These are phyloP conservation scores for Erythrocercus mccallii DNA, from an alignment of 2,113 vertebrate genomes.

Conservation along the genomic window DNA sequence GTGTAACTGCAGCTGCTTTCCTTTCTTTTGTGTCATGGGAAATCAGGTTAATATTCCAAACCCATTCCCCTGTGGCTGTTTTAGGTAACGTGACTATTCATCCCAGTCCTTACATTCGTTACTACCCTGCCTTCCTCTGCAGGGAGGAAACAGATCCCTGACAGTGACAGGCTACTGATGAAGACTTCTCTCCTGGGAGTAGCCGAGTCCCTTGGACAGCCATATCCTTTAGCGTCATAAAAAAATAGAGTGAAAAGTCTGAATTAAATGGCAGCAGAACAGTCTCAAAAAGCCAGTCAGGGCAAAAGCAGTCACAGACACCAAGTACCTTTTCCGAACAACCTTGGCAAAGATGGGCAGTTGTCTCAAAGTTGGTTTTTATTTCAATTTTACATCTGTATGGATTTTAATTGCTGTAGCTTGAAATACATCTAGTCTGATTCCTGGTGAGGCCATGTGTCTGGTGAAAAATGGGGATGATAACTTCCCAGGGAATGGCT, in stretches of 20 bases:
- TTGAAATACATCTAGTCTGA: slow-evolving; percentile 11
- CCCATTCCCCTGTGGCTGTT: background rate
- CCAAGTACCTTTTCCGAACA: background rate
- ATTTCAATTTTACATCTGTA: slow-evolving; percentile 1
- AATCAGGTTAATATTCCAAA: background rate
- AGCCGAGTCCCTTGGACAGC: background rate
- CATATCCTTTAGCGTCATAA: background rate
- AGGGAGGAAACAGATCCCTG: background rate
- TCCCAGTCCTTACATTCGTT: background rate
- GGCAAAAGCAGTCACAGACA: background rate
- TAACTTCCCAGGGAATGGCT: background rate
- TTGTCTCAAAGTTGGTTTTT: background rate
- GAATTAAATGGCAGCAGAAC: background rate
- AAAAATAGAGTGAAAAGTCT: background rate
- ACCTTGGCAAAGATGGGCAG: background rate
- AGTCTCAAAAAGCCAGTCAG: background rate
- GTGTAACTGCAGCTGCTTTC: background rate
- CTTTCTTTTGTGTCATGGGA: background rate
- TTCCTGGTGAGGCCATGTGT: background rate
- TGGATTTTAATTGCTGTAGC: slow-evolving; percentile 26
- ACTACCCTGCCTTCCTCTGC: background rate
- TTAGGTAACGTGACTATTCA: background rate
- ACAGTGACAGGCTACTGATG: background rate
- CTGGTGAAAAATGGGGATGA: slow-evolving; percentile 34
- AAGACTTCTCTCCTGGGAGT: background rate